These are phyloP conservation scores for Stenopsyche tienmushanensis DNA, from an alignment of 1,140 invertebrate genomes.

Conservation along the genomic window DNA sequence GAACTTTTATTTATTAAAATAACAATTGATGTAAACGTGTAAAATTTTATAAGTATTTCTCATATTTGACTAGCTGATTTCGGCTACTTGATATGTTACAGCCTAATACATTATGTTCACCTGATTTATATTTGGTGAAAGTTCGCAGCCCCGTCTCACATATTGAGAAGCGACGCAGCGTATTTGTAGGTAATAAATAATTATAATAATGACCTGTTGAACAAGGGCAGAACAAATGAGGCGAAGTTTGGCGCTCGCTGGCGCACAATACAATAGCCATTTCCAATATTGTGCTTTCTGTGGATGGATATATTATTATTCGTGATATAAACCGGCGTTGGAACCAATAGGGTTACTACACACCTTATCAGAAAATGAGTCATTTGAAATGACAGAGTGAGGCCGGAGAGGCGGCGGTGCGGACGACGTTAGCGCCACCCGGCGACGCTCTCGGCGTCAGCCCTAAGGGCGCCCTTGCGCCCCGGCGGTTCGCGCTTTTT, in stretches of 20 bases:
- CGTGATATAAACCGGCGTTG: conserved; percentile 30
- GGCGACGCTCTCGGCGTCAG: neutral
- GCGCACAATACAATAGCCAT: conserved; percentile 21
- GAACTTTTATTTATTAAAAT: no score
- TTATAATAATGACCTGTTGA: conserved; percentile 31
- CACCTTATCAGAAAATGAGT: conserved; percentile 57
- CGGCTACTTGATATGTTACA: no score
- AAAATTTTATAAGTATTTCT: no score
- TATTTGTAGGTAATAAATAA: no score
- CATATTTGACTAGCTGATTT: no score
- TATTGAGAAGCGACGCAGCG: no score
- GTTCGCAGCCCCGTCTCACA: no score
- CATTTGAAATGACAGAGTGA: conserved; percentile 56
- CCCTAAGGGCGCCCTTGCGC: neutral
- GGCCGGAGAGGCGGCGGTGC: conserved; percentile 23
- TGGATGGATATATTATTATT: conserved; percentile 17
- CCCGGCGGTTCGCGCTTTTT: neutral
- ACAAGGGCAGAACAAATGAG: conserved; percentile 2
- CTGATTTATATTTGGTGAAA: no score
- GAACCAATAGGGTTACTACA: conserved; percentile 38
- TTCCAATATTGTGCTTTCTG: conserved; percentile 22
- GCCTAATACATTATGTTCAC: no score
- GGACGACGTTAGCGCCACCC: neutral
- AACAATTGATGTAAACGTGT: no score
- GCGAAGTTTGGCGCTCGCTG: conserved; percentile 6